Conservation (phyloP, 2,113 vertebrate species). For the Ceyx cyanopectus region DNA sequence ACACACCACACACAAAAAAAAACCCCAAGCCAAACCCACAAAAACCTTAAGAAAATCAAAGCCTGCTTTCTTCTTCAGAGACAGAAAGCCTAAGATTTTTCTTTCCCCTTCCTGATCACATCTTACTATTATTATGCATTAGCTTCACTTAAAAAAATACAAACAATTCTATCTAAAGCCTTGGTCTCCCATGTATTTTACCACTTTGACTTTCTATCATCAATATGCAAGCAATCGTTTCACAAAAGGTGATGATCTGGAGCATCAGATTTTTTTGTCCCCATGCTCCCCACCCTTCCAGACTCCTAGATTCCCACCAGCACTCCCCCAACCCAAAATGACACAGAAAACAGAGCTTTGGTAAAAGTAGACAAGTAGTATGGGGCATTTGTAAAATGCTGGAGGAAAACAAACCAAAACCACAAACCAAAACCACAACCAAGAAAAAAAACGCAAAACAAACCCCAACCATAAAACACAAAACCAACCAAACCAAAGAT, state of each 20-base stretch:
- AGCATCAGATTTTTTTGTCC: background rate
- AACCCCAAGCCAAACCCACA: background rate
- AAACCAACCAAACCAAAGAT: background rate
- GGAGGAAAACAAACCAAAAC: background rate
- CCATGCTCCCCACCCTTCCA: background rate
- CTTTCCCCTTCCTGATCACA: background rate
- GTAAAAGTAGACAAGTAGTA: background rate
- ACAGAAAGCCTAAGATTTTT: background rate
- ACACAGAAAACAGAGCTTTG: background rate
- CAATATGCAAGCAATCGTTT: background rate
- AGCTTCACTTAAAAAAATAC: background rate
- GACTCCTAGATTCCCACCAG: background rate
- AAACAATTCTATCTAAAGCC: background rate
- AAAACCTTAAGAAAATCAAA: background rate
- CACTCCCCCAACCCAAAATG: background rate
- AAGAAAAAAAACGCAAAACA: too few relatives aligned
- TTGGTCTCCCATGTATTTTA: background rate
- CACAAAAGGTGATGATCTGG: background rate
- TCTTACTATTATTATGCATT: background rate
- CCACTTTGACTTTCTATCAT: background rate
- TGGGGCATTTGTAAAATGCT: background rate
- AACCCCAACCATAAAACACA: background rate
- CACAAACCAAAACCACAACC: too few relatives aligned
- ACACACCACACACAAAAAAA: too few relatives aligned
- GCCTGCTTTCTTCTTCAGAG: background rate